These are phyloP conservation scores for Drosophila virilis DNA, from an alignment of 1,140 invertebrate species.

Conservation along the genomic window DNA sequence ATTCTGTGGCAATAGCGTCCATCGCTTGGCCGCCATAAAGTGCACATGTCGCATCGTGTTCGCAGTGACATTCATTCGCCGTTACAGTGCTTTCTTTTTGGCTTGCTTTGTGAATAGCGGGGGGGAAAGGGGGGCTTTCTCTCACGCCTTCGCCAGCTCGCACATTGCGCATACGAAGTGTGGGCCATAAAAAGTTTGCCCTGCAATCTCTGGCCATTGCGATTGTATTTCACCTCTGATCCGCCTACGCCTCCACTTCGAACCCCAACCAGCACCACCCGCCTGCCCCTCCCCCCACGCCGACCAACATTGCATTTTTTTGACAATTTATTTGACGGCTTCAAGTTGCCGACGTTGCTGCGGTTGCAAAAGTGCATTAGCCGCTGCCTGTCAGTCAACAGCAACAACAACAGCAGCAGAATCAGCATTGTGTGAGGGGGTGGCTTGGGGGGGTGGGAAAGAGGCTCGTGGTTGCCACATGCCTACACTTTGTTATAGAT, in stretches of 20 bases:
- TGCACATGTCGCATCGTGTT: conserved; percentile 82
- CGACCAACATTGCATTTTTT: conserved; percentile 45
- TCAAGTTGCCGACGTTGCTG: conserved; percentile 80
- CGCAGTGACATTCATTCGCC: conserved; percentile 82
- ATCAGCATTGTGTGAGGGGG: too few relatives aligned
- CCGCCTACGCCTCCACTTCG: background rate
- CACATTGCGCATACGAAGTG: conserved; percentile 30
- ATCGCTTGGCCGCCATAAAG: conserved; percentile 69
- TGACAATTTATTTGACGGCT: conserved; percentile 78
- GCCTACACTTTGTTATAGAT: too few relatives aligned
- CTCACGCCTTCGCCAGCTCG: background rate
- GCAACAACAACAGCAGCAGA: background rate
- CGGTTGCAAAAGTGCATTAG: conserved; percentile 82
- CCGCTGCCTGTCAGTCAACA: conserved; percentile 70
- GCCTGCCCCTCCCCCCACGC: background rate
- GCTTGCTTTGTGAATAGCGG: background rate
- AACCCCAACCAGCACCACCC: too few relatives aligned
- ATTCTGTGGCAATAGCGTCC: conserved; percentile 49
- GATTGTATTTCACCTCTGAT: conserved; percentile 66
- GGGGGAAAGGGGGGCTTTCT: too few relatives aligned
- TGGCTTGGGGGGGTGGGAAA: background rate
- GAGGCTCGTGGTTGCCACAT: too few relatives aligned
- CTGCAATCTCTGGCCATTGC: conserved; percentile 64
- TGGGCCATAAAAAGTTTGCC: conserved; percentile 69
- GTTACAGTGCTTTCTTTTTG: conserved; percentile 72